Percentiles rank a stretch among this genome's conserved stretches.
Conservation (phyloP, 2,113 vertebrate genomes). For the Dermatemys mawii region DNA sequence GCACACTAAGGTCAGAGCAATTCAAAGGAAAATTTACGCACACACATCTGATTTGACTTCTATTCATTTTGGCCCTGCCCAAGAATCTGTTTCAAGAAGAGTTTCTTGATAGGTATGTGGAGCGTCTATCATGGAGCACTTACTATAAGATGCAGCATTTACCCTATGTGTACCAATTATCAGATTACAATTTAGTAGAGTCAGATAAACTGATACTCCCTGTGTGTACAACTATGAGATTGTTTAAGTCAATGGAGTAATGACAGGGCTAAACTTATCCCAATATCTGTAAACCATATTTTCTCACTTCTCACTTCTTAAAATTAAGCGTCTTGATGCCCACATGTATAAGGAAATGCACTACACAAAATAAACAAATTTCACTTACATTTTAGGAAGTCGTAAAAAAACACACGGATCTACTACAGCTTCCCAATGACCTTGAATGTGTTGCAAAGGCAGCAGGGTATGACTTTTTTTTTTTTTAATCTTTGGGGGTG, state of each 20-base stretch:
- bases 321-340: neutral
- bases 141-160: neutral
- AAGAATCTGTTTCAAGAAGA: neutral
- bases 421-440: slow-evolving; percentile 88
- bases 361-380: neutral
- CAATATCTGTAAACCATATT: rapidly evolving
- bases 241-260: neutral
- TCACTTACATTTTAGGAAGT: slow-evolving; percentile 83
- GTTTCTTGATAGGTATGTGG: neutral
- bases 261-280: neutral
- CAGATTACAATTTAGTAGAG: neutral
- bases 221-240: neutral
- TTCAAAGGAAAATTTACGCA: neutral
- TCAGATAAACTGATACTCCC: neutral
- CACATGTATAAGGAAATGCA: neutral
- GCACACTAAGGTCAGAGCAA: neutral
- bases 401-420: slow-evolving; percentile 84
- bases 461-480: slow-evolving; percentile 83
- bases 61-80: neutral
- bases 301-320: neutral
- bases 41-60: neutral
- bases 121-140: neutral
- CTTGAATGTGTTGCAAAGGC: slow-evolving; percentile 88
- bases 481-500: slow-evolving; percentile 10
- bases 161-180: neutral